phyloP scores from a whole-genome alignment of 2,797 vertebrate species.

The Eupleurogrammus muticus region DNA sequence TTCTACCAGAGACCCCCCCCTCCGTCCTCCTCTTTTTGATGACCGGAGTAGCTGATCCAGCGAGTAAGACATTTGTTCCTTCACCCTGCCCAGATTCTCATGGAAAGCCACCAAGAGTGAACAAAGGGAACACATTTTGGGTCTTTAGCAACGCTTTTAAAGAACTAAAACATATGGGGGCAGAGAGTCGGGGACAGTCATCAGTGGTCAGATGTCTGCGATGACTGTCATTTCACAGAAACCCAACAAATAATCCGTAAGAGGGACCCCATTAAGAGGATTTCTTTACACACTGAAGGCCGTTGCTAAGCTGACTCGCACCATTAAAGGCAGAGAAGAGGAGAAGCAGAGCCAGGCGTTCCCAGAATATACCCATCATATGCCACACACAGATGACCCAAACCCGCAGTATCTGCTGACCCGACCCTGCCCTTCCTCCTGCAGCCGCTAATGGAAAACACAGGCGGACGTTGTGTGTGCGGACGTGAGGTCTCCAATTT shows the following conservation, averaged over 20 bases:
- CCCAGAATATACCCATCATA: conserved; percentile 53
- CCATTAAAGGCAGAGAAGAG: conserved; percentile 42
- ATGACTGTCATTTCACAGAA: conserved; percentile 26
- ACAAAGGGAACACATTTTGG: conserved; percentile 21
- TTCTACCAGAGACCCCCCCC: conserved; percentile 2
- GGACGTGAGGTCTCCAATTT: conserved; percentile 30
- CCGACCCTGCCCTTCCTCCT: conserved; percentile 72
- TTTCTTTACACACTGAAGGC: conserved; percentile 38
- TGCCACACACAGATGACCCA: conserved; percentile 61
- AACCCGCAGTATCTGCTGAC: conserved; percentile 75
- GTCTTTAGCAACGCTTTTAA: conserved; percentile 14
- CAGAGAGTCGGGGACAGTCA: background rate
- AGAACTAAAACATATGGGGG: conserved; percentile 5
- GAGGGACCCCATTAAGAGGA: conserved; percentile 40
- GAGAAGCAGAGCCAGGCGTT: conserved; percentile 61
- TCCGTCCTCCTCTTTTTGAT: background rate
- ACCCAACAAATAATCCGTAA: conserved; percentile 31
- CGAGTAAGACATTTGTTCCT: conserved; percentile 32
- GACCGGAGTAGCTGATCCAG: conserved; percentile 22
- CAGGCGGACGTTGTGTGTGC: conserved; percentile 48
- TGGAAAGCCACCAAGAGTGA: conserved; percentile 26
- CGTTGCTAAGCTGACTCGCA: conserved; percentile 61
- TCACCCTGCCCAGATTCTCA: conserved; percentile 14
- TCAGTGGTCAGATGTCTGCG: conserved; percentile 32
- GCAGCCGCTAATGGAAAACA: conserved; percentile 74